Percentiles rank a stretch among this genome's conserved stretches.
Conservation (phyloP, 2,888 invertebrate species). For the Sepiola atlantica region DNA sequence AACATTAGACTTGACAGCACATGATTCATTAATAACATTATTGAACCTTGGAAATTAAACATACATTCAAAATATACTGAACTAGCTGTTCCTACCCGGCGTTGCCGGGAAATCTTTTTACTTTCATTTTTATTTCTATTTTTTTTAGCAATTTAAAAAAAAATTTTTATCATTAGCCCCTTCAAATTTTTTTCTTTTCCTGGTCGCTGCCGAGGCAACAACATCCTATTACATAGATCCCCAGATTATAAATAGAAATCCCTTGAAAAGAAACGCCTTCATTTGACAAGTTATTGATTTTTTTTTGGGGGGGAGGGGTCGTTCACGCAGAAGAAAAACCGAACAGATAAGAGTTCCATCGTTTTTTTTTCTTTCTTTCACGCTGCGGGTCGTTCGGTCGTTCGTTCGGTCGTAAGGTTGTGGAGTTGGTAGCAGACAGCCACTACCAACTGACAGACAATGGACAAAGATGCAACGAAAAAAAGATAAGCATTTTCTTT, state of each 20-base stretch:
- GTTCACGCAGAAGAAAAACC: background rate
- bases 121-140: too few species aligned
- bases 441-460: background rate
- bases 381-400: background rate
- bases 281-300: background rate
- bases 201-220: background rate
- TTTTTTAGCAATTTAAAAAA: too few species aligned
- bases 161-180: too few species aligned
- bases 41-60: too few species aligned
- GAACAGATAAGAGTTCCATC: background rate
- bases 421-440: constrained; percentile 4
- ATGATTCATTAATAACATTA: too few species aligned
- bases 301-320: background rate
- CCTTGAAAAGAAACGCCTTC: background rate
- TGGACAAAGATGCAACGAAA: background rate
- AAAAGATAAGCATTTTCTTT: too few species aligned
- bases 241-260: constrained; percentile 32
- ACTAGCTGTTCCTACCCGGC: too few species aligned
- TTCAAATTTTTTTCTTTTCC: too few species aligned
- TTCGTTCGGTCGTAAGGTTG: too few species aligned
- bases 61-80: too few species aligned
- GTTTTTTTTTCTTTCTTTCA: background rate
- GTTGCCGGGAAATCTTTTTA: too few species aligned
- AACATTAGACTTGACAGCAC: too few species aligned
- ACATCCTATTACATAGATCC: constrained; percentile 6